Conservation (phyloP, 2,888 invertebrate genomes). For the Nomada ferruginata region DNA sequence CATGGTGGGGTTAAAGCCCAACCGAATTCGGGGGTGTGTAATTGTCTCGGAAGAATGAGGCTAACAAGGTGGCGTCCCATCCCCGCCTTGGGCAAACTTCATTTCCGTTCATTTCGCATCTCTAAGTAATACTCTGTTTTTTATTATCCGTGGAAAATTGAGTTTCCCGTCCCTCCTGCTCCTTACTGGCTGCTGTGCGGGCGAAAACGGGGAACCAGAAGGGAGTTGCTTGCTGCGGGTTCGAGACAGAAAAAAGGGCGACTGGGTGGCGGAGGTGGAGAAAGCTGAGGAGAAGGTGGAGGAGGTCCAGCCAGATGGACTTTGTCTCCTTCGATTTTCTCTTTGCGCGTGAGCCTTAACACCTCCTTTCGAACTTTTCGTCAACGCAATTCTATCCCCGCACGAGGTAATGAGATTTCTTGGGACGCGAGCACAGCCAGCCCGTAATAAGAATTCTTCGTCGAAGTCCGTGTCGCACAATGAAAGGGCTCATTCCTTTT, state of each 20-base stretch:
- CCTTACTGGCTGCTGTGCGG: background rate
- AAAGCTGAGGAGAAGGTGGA: background rate
- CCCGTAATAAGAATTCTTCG: constrained; percentile 81
- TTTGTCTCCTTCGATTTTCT: constrained; percentile 74
- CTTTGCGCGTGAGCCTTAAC: constrained; percentile 69
- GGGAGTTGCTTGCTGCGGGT: background rate
- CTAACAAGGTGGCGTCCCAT: constrained; percentile 52
- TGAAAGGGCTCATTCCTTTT: constrained; percentile 70
- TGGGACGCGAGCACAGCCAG: constrained; percentile 66
- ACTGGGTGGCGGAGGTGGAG: background rate
- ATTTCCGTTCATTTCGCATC: constrained; percentile 59
- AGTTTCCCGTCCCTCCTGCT: constrained; percentile 60
- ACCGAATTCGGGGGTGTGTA: constrained; percentile 36
- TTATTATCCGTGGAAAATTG: constrained; percentile 73
- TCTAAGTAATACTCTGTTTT: constrained; percentile 66
- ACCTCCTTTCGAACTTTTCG: constrained; percentile 74
- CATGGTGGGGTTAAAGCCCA: constrained; percentile 22
- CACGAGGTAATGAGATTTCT: constrained; percentile 80
- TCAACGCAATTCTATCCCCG: constrained; percentile 74
- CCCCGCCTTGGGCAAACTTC: constrained; percentile 50
- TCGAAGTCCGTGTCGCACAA: constrained; percentile 75
- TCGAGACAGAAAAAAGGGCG: background rate
- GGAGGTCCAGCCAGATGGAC: constrained; percentile 62
- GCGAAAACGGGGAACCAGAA: constrained; percentile 5
- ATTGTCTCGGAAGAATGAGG: constrained; percentile 42